Conservation (phyloP, 2,113 vertebrate species). For the Bubo scandiacus region DNA sequence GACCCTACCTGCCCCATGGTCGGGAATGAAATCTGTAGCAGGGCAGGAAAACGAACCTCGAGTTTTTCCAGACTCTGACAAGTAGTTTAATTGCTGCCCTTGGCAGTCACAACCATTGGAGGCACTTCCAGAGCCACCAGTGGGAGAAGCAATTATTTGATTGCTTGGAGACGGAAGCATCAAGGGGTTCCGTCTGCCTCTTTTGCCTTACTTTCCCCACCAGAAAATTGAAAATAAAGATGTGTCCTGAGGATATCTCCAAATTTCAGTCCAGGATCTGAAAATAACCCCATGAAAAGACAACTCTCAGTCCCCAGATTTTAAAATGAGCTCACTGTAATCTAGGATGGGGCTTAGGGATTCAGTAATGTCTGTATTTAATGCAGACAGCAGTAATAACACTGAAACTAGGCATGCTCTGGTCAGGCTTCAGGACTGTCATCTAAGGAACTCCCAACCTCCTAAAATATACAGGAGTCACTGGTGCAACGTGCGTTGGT, state of each 20-base stretch:
- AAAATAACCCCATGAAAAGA: not conserved
- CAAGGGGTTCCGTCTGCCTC: not conserved
- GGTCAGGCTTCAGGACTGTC: not conserved
- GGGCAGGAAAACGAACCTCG: not conserved
- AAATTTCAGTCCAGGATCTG: not conserved
- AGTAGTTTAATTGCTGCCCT: not conserved
- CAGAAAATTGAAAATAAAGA: not conserved
- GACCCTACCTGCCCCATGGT: not conserved
- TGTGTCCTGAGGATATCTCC: not conserved
- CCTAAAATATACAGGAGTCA: not conserved
- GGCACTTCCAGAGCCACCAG: not conserved
- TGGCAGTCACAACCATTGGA: not conserved
- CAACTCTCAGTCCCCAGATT: not conserved
- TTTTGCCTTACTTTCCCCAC: not conserved
- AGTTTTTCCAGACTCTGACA: not conserved
- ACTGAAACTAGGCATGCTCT: not conserved
- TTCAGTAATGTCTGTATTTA: not conserved
- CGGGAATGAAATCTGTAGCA: not conserved
- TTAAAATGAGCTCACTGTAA: not conserved
- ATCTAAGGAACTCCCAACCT: not conserved
- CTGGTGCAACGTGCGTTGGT: accelerated
- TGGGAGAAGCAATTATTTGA: not conserved
- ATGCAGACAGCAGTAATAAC: not conserved
- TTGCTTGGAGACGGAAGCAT: not conserved
- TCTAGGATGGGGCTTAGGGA: not conserved